Evolutionary conservation across 1,140 invertebrate genomes (phyloP), one percentile per base, ranked within the genome.

Genomic region (Pachypeltis micranthus): DNA sequence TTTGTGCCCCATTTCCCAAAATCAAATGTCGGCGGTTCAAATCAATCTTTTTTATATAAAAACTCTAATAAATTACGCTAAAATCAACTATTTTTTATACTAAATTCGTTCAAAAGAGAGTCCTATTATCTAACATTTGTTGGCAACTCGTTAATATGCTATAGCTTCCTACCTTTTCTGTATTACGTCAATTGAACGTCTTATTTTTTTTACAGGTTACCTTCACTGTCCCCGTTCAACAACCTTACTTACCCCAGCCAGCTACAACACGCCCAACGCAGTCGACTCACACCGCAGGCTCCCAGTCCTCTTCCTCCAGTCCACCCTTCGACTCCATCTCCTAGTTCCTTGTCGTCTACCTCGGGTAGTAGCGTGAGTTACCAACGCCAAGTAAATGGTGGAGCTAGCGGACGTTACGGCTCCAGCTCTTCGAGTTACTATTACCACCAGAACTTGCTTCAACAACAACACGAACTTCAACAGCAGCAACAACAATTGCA

Each of bases 401-500:
- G 34, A 7, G 7, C 34, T 7, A 16, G 12, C 12, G 21, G 47
- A 10, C 47, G 47, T 21, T 51, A 51, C 21, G 19, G 47, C 4
- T 51, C 47, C 19, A 21, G 47, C 23, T 10, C 47, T 21, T 16
- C n/a, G n/a, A n/a, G n/a, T n/a, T n/a, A 21, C 47, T 51, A 51
- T 51, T 51, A 51, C 21, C 58, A 27, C 12, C 57, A 58, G 26
- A 27, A 59, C 23, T 56, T 54, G 34, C 57, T 61, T 16, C 55
- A 59, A 2, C 57, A 67, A 21, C 60, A 65, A 51, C 62, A 51
- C 1, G 21, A 44, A 1, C 54, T 54, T 16, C 59, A 63, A 19
- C 39, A 51, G 14, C 44, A 44, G 12, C 39, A 47, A 16, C 58
- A 63, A 14, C 61, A 65, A 16, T 57, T 58, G 1, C 64, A 67